phyloP scores from a whole-genome alignment of 2,113 vertebrate genomes.

The Phylloscopus trochilus region DNA sequence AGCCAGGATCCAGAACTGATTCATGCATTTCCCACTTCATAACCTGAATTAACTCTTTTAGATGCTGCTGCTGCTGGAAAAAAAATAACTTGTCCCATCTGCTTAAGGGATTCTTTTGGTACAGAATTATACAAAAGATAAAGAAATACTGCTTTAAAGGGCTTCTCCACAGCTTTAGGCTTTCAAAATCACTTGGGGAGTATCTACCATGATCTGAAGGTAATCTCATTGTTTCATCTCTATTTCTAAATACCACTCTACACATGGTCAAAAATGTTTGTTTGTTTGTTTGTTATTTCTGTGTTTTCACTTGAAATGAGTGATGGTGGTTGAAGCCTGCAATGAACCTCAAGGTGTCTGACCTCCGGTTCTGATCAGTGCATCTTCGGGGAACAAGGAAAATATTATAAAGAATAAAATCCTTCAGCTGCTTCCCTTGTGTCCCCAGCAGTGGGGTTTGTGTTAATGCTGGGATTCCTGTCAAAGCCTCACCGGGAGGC shows the following conservation, averaged over 20 bases:
- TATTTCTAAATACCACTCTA: neutral
- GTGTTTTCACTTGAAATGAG: neutral
- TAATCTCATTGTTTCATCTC: neutral
- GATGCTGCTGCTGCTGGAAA: neutral
- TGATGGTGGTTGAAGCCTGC: neutral
- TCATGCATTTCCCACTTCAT: neutral
- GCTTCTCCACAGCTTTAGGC: neutral
- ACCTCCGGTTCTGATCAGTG: neutral
- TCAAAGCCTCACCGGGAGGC: neutral
- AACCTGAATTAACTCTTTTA: neutral
- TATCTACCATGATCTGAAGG: neutral
- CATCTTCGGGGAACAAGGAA: neutral
- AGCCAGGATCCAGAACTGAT: neutral
- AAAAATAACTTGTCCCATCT: neutral
- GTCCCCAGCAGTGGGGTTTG: neutral
- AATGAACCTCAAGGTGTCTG: neutral
- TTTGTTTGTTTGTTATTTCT: neutral
- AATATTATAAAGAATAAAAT: neutral
- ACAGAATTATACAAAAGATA: neutral
- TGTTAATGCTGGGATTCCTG: neutral
- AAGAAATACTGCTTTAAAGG: neutral
- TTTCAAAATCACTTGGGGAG: neutral
- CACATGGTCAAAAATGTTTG: neutral
- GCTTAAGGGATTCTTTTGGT: neutral
- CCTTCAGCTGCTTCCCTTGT: neutral